Evolutionary conservation across 2,113 vertebrate species (phyloP).

Genomic region (Phyllostomus hastatus): DNA sequence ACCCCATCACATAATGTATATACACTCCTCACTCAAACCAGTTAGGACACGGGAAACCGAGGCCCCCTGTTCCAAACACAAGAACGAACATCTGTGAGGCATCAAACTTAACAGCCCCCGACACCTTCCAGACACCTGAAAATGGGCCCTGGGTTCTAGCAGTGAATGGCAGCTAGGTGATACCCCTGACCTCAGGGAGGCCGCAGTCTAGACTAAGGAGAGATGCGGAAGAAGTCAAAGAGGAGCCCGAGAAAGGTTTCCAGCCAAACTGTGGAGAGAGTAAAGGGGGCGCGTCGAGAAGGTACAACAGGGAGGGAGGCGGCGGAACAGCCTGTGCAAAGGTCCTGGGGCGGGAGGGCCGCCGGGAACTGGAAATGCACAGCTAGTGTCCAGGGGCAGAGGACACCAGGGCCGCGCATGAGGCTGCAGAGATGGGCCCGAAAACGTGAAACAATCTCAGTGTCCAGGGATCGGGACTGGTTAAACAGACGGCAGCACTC

Average conservation of each 20-base stretch:
- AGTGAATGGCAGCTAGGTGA: background rate
- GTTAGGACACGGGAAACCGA: background rate
- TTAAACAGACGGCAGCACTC: background rate
- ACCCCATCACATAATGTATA: background rate
- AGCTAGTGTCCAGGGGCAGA: background rate
- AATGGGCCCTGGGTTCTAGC: background rate
- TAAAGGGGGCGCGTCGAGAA: background rate
- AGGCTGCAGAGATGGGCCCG: background rate
- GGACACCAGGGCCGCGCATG: background rate
- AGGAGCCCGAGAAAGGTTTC: background rate
- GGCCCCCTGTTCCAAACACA: background rate
- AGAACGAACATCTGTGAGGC: background rate
- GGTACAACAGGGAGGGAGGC: background rate
- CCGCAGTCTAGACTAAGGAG: background rate
- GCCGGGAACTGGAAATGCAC: rapidly evolving
- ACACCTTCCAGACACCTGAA: background rate
- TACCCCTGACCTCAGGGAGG: background rate
- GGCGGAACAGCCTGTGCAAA: background rate
- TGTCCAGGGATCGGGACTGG: rapidly evolving
- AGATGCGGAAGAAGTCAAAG: background rate
- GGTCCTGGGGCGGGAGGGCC: background rate
- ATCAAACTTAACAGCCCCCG: background rate
- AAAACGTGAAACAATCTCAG: no score
- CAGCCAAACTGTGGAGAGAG: background rate
- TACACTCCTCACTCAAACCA: background rate